phyloP scores from a whole-genome alignment of 2,113 vertebrate species.

The Cynopterus brachyotis region DNA sequence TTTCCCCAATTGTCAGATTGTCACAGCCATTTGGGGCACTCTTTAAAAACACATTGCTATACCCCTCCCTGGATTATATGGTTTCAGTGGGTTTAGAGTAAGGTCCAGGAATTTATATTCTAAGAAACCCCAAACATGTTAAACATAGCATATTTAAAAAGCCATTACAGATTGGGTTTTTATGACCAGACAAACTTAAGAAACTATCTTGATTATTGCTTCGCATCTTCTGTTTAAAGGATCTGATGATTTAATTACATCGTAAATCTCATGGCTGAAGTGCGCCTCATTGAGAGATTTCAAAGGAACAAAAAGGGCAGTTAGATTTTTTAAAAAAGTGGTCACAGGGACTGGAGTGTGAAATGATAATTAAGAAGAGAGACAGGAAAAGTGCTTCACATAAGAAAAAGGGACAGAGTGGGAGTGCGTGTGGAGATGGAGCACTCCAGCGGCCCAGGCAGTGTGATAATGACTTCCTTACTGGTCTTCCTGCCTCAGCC shows the following conservation, averaged over 20 bases:
- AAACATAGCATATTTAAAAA: neutral
- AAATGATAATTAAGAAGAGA: conserved; percentile 65
- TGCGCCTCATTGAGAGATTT: conserved; percentile 34
- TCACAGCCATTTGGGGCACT: neutral
- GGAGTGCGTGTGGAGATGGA: neutral
- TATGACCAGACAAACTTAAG: neutral
- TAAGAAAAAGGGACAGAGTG: neutral
- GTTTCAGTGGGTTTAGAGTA: neutral
- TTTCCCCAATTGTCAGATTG: neutral
- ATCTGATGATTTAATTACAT: conserved; percentile 57
- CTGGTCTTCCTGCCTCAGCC: neutral
- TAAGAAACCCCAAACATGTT: neutral
- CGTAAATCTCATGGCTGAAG: conserved; percentile 28
- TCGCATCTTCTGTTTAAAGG: neutral
- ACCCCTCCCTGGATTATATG: neutral
- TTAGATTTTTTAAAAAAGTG: conserved; percentile 45
- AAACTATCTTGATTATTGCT: neutral
- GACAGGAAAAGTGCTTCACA: conserved; percentile 36
- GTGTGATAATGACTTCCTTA: conserved; percentile 1
- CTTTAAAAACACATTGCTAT: neutral
- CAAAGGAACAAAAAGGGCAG: conserved; percentile 49
- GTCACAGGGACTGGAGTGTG: conserved; percentile 46
- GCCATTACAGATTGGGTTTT: neutral
- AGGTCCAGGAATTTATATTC: neutral
- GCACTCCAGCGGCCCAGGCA: neutral